Percentiles rank a stretch among this genome's conserved stretches.
These are phyloP conservation scores for Eueides isabella DNA, from an alignment of 1,140 invertebrate genomes.

Conservation along the genomic window DNA sequence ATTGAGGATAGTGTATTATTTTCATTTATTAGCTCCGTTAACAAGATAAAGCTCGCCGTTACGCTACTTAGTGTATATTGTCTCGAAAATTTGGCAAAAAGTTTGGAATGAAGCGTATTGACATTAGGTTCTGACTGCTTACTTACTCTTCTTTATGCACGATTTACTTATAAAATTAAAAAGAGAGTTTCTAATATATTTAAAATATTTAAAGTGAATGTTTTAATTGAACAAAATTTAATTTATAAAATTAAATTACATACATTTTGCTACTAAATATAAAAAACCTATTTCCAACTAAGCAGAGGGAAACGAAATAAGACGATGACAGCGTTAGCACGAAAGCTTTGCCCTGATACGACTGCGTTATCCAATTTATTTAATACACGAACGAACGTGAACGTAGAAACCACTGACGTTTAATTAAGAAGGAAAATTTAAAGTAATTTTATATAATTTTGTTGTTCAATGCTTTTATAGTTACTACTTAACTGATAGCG, in stretches of 20 bases:
- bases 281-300: neutral
- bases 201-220: too few relatives aligned
- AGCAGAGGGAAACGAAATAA: neutral
- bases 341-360: neutral
- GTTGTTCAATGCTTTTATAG: neutral
- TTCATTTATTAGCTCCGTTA: too few relatives aligned
- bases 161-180: too few relatives aligned
- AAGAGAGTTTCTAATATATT: too few relatives aligned
- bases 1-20: too few relatives aligned
- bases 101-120: neutral
- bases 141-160: too few relatives aligned
- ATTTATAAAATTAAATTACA: neutral
- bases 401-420: conserved; percentile 13
- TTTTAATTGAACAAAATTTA: neutral
- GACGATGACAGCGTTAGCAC: conserved; percentile 7
- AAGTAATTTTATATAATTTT: conserved; percentile 13
- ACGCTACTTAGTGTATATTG: neutral
- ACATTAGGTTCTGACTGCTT: neutral
- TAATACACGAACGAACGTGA: neutral
- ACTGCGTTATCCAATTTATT: conserved; percentile 14
- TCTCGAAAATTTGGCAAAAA: neutral
- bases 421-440: conserved; percentile 12
- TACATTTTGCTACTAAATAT: neutral
- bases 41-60: too few relatives aligned
- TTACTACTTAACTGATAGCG: conserved; percentile 1